Evolutionary conservation across 2,888 invertebrate species (phyloP).

Genomic region (Spisula subtruncata): DNA sequence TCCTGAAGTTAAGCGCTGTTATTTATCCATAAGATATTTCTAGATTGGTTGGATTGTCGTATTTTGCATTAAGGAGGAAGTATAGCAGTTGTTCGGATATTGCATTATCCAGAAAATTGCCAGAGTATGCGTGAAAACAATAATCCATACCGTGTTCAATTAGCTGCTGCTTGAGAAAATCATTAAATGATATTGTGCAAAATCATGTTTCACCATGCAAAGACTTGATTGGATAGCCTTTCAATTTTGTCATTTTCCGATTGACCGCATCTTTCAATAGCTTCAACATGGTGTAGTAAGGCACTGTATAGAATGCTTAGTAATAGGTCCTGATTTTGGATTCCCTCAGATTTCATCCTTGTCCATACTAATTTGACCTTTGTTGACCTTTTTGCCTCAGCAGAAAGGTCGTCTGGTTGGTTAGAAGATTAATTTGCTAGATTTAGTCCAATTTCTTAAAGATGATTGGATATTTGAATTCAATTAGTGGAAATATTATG

Average conservation of each 20-base stretch:
- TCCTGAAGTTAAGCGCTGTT: background rate
- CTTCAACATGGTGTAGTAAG: conserved; percentile 48
- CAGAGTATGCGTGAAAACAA: conserved; percentile 56
- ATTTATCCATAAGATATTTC: conserved; percentile 13
- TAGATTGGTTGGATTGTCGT: conserved; percentile 30
- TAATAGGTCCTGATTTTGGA: conserved; percentile 70
- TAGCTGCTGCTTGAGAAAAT: conserved; percentile 48
- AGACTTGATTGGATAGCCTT: conserved; percentile 60
- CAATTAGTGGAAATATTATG: conserved; percentile 10
- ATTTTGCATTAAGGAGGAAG: background rate
- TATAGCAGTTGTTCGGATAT: conserved; percentile 22
- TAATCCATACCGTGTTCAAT: conserved; percentile 55
- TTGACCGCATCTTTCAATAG: conserved; percentile 34
- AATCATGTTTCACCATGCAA: conserved; percentile 46
- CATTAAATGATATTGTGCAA: conserved; percentile 59
- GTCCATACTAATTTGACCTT: conserved; percentile 62
- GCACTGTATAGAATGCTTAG: conserved; percentile 31
- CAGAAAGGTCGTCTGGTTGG: conserved; percentile 39
- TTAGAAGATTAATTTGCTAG: conserved; percentile 57
- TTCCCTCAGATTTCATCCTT: conserved; percentile 58
- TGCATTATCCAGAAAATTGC: conserved; percentile 46
- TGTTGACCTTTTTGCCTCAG: conserved; percentile 50
- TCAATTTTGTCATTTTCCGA: conserved; percentile 62
- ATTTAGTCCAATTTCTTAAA: conserved; percentile 39
- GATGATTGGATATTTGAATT: conserved; percentile 33